These are phyloP conservation scores for Gymnocheta viridis DNA, from an alignment of 2,888 invertebrate genomes.

Conservation along the genomic window DNA sequence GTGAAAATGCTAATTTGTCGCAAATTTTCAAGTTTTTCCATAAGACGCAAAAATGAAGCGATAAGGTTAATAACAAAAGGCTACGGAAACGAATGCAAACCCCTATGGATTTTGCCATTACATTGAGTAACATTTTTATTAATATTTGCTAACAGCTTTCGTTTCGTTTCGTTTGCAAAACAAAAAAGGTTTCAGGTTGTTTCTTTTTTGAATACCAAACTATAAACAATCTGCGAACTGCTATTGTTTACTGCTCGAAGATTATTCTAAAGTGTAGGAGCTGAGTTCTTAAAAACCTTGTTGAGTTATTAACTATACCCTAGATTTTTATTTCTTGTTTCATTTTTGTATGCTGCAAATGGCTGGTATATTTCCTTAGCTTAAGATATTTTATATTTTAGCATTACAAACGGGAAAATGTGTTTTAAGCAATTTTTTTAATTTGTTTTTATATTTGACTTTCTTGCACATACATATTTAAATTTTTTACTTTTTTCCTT, in stretches of 20 bases:
- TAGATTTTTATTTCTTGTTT: background rate
- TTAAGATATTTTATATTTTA: background rate
- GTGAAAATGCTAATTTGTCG: slow-evolving; percentile 61
- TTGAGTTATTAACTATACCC: background rate
- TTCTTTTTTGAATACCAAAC: background rate
- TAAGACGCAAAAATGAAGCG: background rate
- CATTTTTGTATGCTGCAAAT: background rate
- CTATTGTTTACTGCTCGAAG: background rate
- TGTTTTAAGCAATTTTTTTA: background rate
- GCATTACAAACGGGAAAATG: background rate
- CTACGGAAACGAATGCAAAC: background rate
- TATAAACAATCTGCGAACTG: background rate
- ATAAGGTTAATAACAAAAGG: background rate
- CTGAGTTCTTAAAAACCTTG: background rate
- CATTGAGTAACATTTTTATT: slow-evolving; percentile 31
- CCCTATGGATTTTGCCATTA: slow-evolving; percentile 37
- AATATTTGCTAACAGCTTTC: slow-evolving; percentile 44
- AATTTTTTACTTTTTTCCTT: background rate
- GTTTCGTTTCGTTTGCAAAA: background rate
- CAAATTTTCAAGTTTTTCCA: slow-evolving; percentile 54
- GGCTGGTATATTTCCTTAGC: background rate
- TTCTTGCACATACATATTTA: background rate
- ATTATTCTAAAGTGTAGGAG: background rate
- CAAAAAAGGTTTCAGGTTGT: too few relatives aligned
- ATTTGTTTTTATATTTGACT: background rate